These are phyloP conservation scores for Phymanthus crucifer DNA, from an alignment of 92 coral and sea anemone species.

Conservation along the genomic window DNA sequence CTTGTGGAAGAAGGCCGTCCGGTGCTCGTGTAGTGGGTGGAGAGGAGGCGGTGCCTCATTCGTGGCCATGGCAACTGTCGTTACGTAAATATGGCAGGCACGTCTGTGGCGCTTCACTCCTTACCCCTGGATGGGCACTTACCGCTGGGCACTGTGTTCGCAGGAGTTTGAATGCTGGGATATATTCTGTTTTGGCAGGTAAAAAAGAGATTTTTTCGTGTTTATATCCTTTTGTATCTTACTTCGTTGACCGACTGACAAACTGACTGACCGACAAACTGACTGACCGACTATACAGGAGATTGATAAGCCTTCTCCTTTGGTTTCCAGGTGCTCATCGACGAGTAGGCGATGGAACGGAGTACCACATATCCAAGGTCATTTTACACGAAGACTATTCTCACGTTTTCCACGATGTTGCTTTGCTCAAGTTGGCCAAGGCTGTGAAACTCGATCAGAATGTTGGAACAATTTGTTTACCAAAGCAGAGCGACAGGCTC, in stretches of 20 bases:
- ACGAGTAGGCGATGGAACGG: conserved; percentile 42
- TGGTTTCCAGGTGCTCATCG: conserved; percentile 44
- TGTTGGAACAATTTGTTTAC: conserved; percentile 63
- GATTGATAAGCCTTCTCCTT: not conserved
- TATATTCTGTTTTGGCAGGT: conserved; percentile 59
- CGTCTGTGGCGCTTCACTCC: conserved; percentile 67
- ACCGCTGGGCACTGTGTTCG: conserved; percentile 65
- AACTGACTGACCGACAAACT: no score
- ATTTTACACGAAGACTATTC: conserved; percentile 48
- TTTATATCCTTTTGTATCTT: not conserved
- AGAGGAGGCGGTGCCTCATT: conserved; percentile 52
- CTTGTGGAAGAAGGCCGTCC: conserved; percentile 54
- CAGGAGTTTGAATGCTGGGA: conserved; percentile 10
- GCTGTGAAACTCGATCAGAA: conserved; percentile 43
- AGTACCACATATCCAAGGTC: conserved; percentile 43
- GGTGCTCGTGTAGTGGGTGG: conserved; percentile 57
- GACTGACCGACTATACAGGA: no score
- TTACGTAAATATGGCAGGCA: conserved; percentile 52
- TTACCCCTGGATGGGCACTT: conserved; percentile 56
- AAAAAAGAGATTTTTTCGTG: not conserved
- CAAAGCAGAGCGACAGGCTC: conserved; percentile 52
- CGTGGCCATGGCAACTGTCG: conserved; percentile 76
- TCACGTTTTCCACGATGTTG: conserved; percentile 36
- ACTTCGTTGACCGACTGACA: not conserved
- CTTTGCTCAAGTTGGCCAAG: conserved; percentile 50